A percentile compares a stretch with the other conserved stretches of the same genome.
Evolutionary conservation across 2,888 invertebrate species (phyloP).

Genomic region (Podotricha telesiphe): DNA sequence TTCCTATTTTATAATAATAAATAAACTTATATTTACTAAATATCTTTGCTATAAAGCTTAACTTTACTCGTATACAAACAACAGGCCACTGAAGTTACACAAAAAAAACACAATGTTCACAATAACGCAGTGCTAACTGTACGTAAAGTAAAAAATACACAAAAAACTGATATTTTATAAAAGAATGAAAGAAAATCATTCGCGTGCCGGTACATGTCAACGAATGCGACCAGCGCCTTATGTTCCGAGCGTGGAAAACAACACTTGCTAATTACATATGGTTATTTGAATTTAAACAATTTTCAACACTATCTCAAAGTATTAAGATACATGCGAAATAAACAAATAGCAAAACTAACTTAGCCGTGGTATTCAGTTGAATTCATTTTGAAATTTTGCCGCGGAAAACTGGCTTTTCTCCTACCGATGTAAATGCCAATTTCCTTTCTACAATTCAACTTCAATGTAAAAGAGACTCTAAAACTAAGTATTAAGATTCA

Average conservation of each 20-base stretch:
- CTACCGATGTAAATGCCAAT: conserved; percentile 80
- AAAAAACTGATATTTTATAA: conserved; percentile 51
- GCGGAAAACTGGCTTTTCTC: conserved; percentile 81
- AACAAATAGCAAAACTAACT: conserved; percentile 51
- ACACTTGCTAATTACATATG: conserved; percentile 48
- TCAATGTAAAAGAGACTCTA: conserved; percentile 55
- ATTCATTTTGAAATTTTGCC: conserved; percentile 77
- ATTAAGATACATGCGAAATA: conserved; percentile 36
- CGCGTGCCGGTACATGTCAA: conserved; percentile 79
- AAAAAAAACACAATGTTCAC: conserved; percentile 41
- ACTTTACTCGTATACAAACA: conserved; percentile 45
- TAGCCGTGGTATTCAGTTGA: conserved; percentile 61
- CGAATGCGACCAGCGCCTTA: conserved; percentile 71
- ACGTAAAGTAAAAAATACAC: conserved; percentile 45
- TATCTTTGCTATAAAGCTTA: not conserved
- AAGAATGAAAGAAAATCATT: conserved; percentile 77
- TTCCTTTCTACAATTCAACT: conserved; percentile 64
- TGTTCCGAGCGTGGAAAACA: conserved; percentile 63
- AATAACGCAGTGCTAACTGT: conserved; percentile 38
- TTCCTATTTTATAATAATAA: not conserved
- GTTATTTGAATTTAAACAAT: conserved; percentile 42
- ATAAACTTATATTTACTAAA: not conserved
- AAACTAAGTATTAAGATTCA: conserved; percentile 47
- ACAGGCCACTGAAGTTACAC: conserved; percentile 45
- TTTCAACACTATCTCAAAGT: conserved; percentile 51